Conservation (phyloP, 2,888 invertebrate genomes). For the Drosophila subquinaria region DNA sequence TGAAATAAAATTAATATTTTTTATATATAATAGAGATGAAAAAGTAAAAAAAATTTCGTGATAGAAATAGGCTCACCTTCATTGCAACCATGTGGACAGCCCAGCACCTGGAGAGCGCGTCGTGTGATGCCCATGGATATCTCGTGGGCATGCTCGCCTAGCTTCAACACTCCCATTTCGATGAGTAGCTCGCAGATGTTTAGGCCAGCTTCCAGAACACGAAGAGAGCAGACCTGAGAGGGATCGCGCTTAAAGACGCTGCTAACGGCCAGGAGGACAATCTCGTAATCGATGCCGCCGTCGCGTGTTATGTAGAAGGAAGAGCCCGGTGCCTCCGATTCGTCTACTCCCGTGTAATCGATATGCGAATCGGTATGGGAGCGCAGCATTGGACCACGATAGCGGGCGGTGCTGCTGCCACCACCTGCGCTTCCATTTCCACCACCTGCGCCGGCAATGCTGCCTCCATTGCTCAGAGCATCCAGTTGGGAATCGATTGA, state of each 20-base stretch:
- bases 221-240: conserved; percentile 91
- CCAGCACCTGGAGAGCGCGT: conserved; percentile 91
- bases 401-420: conserved; percentile 75
- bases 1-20: not conserved
- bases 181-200: conserved; percentile 96
- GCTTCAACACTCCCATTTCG: conserved; percentile 93
- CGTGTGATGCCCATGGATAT: conserved; percentile 85
- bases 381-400: conserved; percentile 89
- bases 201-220: conserved; percentile 96
- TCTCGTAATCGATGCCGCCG: conserved; percentile 96
- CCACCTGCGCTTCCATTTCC: conserved; percentile 74
- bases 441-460: conserved; percentile 70
- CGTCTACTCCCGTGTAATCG: conserved; percentile 93
- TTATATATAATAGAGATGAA: no score
- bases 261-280: conserved; percentile 94
- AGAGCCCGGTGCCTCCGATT: conserved; percentile 95
- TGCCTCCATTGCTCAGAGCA: conserved; percentile 84
- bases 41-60: not conserved
- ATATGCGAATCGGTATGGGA: conserved; percentile 97
- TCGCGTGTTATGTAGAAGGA: conserved; percentile 96
- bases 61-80: conserved; percentile 87
- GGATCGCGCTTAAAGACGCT: conserved; percentile 94
- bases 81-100: conserved; percentile 97
- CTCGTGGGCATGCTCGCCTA: conserved; percentile 85
- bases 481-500: conserved; percentile 95